Evolutionary conservation across 53 echinoderm and acorn worm species (phyloP).

Genomic region (Echinometra lucunter): DNA sequence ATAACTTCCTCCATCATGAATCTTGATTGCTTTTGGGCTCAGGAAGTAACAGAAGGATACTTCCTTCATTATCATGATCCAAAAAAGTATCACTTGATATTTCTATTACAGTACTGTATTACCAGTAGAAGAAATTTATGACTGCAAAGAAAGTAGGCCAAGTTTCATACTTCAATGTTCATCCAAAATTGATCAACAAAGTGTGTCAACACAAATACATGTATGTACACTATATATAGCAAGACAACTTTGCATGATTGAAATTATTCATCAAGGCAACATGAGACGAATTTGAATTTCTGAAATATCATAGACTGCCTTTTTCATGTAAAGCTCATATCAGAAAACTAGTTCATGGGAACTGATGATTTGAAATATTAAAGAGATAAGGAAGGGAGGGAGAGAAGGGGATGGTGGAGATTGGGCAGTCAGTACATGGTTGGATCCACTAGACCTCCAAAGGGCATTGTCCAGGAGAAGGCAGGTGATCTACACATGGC

Average conservation of each 20-base stretch:
- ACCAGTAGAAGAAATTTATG: too few species aligned
- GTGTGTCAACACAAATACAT: too few species aligned
- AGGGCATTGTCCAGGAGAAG: conserved; percentile 88
- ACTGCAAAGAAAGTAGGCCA: neutral
- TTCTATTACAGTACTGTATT: neutral
- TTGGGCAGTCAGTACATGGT: conserved; percentile 73
- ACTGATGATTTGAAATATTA: too few species aligned
- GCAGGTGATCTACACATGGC: conserved; percentile 81
- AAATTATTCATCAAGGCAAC: too few species aligned
- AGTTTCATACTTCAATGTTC: neutral
- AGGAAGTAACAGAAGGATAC: neutral
- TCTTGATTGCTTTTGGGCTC: neutral
- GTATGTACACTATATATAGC: too few species aligned
- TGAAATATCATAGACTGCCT: too few species aligned
- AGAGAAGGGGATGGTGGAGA: neutral
- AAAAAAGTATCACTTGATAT: neutral
- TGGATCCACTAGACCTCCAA: conserved; percentile 80
- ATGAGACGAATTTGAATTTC: neutral
- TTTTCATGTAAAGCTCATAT: too few species aligned
- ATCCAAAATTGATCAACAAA: neutral
- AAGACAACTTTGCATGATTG: neutral
- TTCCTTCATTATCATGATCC: neutral
- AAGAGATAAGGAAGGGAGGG: neutral
- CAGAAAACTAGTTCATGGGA: too few species aligned
- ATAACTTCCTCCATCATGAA: neutral